Evolutionary conservation across 2,113 vertebrate species (phyloP).

Genomic region (Aix galericulata): DNA sequence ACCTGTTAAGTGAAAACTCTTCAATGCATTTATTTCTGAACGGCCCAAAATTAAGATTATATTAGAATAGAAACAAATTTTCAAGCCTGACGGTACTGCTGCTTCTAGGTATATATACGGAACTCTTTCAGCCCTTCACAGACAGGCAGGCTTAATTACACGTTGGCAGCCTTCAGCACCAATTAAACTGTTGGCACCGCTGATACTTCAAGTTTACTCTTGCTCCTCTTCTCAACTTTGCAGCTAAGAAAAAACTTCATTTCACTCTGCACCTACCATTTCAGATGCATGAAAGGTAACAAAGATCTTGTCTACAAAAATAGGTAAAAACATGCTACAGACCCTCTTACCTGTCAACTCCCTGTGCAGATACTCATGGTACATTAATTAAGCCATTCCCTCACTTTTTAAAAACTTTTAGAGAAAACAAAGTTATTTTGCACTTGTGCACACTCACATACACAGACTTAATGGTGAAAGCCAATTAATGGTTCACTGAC

Average conservation of each 20-base stretch:
- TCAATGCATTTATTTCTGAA: neutral
- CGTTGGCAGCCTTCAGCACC: neutral
- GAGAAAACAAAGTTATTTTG: neutral
- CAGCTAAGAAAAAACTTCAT: neutral
- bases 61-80: neutral
- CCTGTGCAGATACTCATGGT: neutral
- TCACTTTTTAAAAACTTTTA: neutral
- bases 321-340: neutral
- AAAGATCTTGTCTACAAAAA: neutral
- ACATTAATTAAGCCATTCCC: neutral
- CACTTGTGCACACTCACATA: rapidly evolving
- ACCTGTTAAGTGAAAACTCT: neutral
- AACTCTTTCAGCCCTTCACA: neutral
- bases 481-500: neutral
- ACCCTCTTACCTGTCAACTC: neutral
- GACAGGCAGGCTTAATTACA: neutral
- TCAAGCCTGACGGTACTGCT: neutral
- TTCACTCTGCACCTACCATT: neutral
- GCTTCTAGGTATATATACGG: neutral
- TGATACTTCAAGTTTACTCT: neutral
- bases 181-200: neutral
- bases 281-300: neutral
- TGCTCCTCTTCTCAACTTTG: neutral
- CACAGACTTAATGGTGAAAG: neutral
- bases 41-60: neutral